These are phyloP conservation scores for Chaetoderma sp. DNA, from an alignment of 2,888 invertebrate genomes.

Conservation along the genomic window DNA sequence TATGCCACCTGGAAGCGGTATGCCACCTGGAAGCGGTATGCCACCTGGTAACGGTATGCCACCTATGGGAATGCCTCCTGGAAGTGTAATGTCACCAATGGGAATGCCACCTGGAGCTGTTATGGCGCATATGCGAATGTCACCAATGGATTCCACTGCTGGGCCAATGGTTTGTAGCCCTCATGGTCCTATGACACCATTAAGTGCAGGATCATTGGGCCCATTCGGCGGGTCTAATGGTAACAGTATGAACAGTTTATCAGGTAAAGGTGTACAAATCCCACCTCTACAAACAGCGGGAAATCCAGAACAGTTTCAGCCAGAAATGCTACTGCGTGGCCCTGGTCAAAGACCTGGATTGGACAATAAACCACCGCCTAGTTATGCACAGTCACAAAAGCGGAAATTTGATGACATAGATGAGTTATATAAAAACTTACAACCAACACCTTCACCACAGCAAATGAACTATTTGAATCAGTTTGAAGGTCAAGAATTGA, in stretches of 20 bases:
- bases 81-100: constrained; percentile 2
- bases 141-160: too few relatives aligned
- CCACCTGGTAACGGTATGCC: constrained; percentile 39
- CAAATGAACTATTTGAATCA: constrained; percentile 96
- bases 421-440: constrained; percentile 76
- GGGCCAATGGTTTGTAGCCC: too few relatives aligned
- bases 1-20: not conserved
- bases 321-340: constrained; percentile 42
- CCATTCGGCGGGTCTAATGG: too few relatives aligned
- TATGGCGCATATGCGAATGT: not conserved
- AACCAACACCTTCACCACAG: constrained; percentile 93
- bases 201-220: too few relatives aligned
- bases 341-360: constrained; percentile 27
- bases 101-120: not conserved
- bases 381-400: constrained; percentile 67
- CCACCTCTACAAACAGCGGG: constrained; percentile 62
- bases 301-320: constrained; percentile 65
- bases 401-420: constrained; percentile 72
- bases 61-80: constrained; percentile 13
- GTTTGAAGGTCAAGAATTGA: constrained; percentile 95
- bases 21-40: constrained; percentile 9
- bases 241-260: too few relatives aligned
- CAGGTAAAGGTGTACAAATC: too few relatives aligned
- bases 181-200: too few relatives aligned
- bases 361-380: constrained; percentile 65